Conservation (phyloP, 2,113 vertebrate genomes). For the Pterocles orientalis region DNA sequence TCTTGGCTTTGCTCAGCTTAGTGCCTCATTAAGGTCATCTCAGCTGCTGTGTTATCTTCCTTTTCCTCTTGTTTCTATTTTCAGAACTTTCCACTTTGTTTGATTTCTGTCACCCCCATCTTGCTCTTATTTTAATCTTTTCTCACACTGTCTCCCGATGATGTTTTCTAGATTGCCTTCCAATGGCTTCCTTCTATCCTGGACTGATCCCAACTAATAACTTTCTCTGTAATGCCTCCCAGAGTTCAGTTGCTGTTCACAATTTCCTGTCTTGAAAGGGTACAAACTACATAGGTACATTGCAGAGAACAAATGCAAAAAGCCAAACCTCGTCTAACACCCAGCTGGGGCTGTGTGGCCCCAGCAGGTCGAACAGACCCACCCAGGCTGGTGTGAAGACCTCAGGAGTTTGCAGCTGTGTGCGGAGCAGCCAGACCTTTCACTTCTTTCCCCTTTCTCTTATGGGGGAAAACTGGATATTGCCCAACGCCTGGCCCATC, state of each 20-base stretch:
- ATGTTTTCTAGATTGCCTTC: background rate
- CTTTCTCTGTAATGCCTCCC: background rate
- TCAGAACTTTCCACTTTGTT: background rate
- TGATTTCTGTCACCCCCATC: background rate
- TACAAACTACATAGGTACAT: fast-evolving
- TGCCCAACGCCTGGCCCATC: background rate
- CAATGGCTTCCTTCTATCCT: background rate
- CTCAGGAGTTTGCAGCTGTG: background rate
- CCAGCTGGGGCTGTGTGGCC: background rate
- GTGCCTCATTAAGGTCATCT: background rate
- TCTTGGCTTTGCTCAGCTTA: background rate
- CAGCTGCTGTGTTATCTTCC: background rate
- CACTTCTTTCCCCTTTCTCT: background rate
- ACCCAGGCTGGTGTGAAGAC: background rate
- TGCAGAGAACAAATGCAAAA: background rate
- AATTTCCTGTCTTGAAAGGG: background rate
- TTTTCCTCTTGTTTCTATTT: background rate
- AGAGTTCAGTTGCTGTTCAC: background rate
- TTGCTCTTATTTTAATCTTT: background rate
- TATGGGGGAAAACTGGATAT: background rate
- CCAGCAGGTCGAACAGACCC: background rate
- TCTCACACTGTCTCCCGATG: background rate
- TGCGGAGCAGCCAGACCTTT: background rate
- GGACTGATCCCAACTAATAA: background rate
- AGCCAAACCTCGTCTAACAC: fast-evolving